phyloP scores from a whole-genome alignment of 2,888 invertebrate genomes.

The Leptogaster cylindrica region DNA sequence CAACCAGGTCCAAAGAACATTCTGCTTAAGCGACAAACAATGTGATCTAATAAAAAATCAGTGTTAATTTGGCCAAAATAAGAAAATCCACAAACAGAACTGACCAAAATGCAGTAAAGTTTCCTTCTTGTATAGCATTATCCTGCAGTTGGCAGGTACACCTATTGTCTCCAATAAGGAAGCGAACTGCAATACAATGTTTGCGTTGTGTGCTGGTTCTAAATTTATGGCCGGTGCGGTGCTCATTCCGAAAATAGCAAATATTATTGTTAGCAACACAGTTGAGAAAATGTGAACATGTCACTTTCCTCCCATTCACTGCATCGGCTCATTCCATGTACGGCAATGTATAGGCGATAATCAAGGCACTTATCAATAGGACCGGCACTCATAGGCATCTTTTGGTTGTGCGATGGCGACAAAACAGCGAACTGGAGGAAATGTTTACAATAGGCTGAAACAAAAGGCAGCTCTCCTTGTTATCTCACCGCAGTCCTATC shows the following conservation, averaged over 20 bases:
- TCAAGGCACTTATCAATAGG: constrained; percentile 23
- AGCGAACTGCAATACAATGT: neutral
- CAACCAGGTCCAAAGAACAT: too few species aligned
- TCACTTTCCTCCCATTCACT: constrained; percentile 31
- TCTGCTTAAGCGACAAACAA: too few species aligned
- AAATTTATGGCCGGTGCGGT: constrained; percentile 15
- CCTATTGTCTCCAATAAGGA: neutral
- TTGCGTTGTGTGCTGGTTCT: neutral
- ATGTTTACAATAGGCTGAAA: constrained; percentile 26
- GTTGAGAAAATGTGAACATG: constrained; percentile 26
- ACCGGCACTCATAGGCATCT: constrained; percentile 9
- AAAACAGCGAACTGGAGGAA: constrained; percentile 16
- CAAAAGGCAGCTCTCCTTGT: constrained; percentile 39
- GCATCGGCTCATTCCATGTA: constrained; percentile 11
- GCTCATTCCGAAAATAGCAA: constrained; percentile 33
- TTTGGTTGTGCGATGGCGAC: constrained; percentile 6
- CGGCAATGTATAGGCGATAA: constrained; percentile 20
- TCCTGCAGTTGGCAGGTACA: neutral
- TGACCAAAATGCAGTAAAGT: too few species aligned
- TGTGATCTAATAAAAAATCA: too few species aligned
- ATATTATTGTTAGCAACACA: constrained; percentile 14
- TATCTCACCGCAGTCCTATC: constrained; percentile 30
- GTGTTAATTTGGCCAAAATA: too few species aligned
- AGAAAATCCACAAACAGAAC: too few species aligned
- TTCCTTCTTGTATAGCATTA: too few species aligned